Conservation (phyloP, 2,113 vertebrate genomes). For the Perccottus glenii region DNA sequence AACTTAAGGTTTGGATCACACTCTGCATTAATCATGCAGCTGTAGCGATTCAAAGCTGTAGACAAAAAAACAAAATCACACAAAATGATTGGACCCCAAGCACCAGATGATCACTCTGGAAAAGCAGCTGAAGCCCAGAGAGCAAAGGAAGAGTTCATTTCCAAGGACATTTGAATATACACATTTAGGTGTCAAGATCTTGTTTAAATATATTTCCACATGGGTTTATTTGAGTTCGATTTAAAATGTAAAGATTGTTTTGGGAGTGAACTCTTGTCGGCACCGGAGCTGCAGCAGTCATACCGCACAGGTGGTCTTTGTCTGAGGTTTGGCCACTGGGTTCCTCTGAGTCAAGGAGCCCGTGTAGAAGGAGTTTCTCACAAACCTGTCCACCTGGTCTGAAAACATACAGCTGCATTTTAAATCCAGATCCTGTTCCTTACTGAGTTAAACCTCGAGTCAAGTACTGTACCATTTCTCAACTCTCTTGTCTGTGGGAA, state of each 20-base stretch:
- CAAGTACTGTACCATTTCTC: not conserved
- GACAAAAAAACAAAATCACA: conserved; percentile 6
- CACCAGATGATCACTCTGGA: not conserved
- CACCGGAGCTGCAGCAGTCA: conserved; percentile 23
- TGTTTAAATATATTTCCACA: not conserved
- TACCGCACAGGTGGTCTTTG: conserved; percentile 62
- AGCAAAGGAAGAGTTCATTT: conserved; percentile 40
- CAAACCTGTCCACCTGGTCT: conserved; percentile 71
- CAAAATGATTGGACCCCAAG: conserved; percentile 3
- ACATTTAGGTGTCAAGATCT: too few species aligned
- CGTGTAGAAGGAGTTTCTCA: conserved; percentile 78
- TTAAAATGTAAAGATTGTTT: too few species aligned
- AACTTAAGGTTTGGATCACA: too few species aligned
- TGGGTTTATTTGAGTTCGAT: too few species aligned
- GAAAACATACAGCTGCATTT: conserved; percentile 51
- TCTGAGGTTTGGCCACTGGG: conserved; percentile 72
- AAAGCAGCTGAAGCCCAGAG: conserved; percentile 19
- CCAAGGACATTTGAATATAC: conserved; percentile 20
- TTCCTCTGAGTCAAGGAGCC: conserved; percentile 88
- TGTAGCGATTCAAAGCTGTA: too few species aligned
- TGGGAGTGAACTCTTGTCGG: conserved; percentile 40
- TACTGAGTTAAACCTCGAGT: too few species aligned
- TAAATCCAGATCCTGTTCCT: conserved; percentile 1
- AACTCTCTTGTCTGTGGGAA: not conserved
- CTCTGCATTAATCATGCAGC: not conserved